These are phyloP conservation scores for Scalopus aquaticus DNA, from an alignment of 2,113 vertebrate species.

Conservation along the genomic window DNA sequence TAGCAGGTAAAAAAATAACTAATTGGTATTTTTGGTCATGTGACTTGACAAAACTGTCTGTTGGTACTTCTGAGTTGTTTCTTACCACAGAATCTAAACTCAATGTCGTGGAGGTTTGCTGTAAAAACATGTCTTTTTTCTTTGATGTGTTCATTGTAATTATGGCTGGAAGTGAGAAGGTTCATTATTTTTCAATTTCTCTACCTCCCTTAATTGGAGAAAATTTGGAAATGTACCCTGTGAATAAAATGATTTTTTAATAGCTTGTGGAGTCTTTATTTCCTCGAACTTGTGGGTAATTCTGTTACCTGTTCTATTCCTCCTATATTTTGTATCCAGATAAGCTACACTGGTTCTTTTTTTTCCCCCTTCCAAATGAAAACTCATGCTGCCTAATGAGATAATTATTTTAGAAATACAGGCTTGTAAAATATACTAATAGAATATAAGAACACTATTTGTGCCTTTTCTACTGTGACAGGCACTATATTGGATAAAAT, in stretches of 20 bases:
- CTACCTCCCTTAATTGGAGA: constrained; percentile 77
- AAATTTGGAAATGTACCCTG: constrained; percentile 68
- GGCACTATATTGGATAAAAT: neutral
- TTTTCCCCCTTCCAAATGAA: neutral
- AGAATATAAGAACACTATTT: neutral
- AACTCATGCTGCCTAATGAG: neutral
- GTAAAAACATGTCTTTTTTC: constrained; percentile 69
- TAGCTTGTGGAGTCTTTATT: constrained; percentile 54
- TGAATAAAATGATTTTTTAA: constrained; percentile 76
- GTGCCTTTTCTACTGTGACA: neutral
- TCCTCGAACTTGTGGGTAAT: neutral
- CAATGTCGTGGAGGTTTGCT: constrained; percentile 57
- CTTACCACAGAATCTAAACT: constrained; percentile 45
- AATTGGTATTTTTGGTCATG: constrained; percentile 51
- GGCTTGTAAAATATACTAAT: neutral
- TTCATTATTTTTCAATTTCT: constrained; percentile 67
- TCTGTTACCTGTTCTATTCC: neutral
- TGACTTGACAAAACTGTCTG: constrained; percentile 45
- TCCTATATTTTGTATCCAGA: neutral
- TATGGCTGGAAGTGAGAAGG: constrained; percentile 55
- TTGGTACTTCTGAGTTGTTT: constrained; percentile 56
- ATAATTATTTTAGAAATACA: constrained; percentile 40
- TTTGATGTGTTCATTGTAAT: constrained; percentile 66
- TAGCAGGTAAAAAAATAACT: constrained; percentile 51
- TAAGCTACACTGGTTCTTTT: neutral